Percentiles rank a stretch among this genome's conserved stretches.
Conservation (phyloP, 2,888 invertebrate species). For the Dynastes maya region DNA sequence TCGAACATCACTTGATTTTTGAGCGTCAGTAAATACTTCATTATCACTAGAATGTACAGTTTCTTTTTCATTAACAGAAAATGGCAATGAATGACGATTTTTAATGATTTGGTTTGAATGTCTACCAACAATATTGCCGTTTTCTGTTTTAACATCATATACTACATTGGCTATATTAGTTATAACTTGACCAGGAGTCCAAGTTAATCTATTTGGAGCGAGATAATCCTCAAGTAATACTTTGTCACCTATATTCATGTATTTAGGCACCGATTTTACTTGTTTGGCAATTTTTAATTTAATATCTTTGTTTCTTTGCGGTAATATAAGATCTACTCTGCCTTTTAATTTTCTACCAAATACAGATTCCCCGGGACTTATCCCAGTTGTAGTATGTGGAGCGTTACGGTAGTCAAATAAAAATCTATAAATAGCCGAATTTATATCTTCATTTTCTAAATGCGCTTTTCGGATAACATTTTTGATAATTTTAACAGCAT, state of each 20-base stretch:
- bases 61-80: neutral
- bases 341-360: neutral
- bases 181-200: neutral
- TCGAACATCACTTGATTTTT: too few relatives aligned
- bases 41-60: too few relatives aligned
- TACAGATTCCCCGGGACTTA: neutral
- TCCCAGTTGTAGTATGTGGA: neutral
- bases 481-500: neutral
- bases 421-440: neutral
- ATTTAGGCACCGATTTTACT: neutral
- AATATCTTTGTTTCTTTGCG: neutral
- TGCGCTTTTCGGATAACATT: neutral
- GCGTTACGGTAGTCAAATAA: neutral
- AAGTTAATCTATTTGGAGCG: neutral
- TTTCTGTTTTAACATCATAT: neutral
- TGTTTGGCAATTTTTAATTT: neutral
- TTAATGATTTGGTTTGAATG: neutral
- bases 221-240: neutral
- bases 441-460: neutral
- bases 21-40: too few relatives aligned
- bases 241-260: neutral
- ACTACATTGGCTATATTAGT: neutral
- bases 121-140: neutral
- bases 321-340: neutral
- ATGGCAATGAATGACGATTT: neutral